A percentile compares a stretch with the other conserved stretches of the same genome.
Conservation (phyloP, 2,113 vertebrate species). For the Aramus guarauna region DNA sequence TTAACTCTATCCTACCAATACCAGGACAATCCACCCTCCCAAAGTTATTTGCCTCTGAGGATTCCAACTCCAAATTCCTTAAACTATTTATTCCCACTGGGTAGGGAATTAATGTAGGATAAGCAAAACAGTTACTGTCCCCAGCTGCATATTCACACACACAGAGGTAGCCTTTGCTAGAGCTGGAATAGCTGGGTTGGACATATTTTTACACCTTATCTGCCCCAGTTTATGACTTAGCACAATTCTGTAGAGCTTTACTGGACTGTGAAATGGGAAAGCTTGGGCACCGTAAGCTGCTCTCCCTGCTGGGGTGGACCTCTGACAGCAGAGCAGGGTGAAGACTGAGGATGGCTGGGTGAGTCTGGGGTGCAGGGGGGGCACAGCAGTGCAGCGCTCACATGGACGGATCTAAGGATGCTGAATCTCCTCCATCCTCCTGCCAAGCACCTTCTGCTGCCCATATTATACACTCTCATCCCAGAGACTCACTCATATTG, state of each 20-base stretch:
- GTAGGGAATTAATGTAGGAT: neutral
- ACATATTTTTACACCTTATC: neutral
- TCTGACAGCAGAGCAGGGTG: neutral
- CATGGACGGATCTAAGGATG: neutral
- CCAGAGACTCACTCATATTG: accelerated
- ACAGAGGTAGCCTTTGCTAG: neutral
- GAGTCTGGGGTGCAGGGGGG: neutral
- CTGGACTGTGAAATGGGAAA: neutral
- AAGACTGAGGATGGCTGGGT: neutral
- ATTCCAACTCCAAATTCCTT: neutral
- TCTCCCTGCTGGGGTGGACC: neutral
- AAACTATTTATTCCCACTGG: neutral
- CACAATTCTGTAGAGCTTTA: neutral
- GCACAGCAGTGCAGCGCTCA: neutral
- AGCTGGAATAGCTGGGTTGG: neutral
- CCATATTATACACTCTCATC: accelerated
- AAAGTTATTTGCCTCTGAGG: neutral
- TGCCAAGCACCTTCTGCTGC: neutral
- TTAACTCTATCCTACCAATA: too few species aligned
- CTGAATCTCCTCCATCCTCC: neutral
- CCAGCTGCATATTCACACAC: neutral
- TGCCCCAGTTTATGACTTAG: neutral
- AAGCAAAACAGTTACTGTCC: neutral
- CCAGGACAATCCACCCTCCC: neutral
- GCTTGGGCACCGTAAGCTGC: neutral